Evolutionary conservation across 2,888 invertebrate genomes (phyloP).

Genomic region (Troides aeacus): DNA sequence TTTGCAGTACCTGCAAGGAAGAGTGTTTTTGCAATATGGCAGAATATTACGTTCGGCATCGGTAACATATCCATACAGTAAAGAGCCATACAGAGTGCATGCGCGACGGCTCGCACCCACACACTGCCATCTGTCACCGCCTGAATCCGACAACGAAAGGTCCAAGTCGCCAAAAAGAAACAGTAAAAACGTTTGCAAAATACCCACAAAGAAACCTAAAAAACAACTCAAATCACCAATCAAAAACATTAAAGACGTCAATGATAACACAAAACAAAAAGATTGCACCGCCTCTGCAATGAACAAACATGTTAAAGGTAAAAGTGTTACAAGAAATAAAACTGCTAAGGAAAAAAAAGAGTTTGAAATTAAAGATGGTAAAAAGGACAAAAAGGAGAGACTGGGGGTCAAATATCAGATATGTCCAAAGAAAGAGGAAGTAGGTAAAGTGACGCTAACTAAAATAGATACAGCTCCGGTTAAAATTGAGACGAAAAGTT

Average conservation of each 20-base stretch:
- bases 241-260: slow-evolving; percentile 65
- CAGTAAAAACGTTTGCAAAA: slow-evolving; percentile 48
- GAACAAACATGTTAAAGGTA: slow-evolving; percentile 48
- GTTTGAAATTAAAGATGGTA: slow-evolving; percentile 43
- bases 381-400: slow-evolving; percentile 49
- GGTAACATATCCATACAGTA: slow-evolving; percentile 76
- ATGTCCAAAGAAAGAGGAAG: slow-evolving; percentile 26
- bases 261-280: slow-evolving; percentile 67
- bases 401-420: slow-evolving; percentile 38
- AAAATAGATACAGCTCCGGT: slow-evolving; percentile 26
- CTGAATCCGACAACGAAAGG: slow-evolving; percentile 63
- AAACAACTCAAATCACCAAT: slow-evolving; percentile 70
- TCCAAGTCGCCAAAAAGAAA: slow-evolving; percentile 55
- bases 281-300: slow-evolving; percentile 42
- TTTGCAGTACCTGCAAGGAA: slow-evolving; percentile 87
- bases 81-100: slow-evolving; percentile 70
- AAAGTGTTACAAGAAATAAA: slow-evolving; percentile 42
- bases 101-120: slow-evolving; percentile 60
- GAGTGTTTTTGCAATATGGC: slow-evolving; percentile 86
- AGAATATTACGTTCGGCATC: slow-evolving; percentile 84
- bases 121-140: slow-evolving; percentile 54
- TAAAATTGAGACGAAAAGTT: slow-evolving; percentile 58
- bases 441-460: slow-evolving; percentile 41
- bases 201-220: slow-evolving; percentile 58
- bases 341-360: slow-evolving; percentile 42